Conservation (phyloP, 2,888 invertebrate species). For the Lasioglossum zephyrum region DNA sequence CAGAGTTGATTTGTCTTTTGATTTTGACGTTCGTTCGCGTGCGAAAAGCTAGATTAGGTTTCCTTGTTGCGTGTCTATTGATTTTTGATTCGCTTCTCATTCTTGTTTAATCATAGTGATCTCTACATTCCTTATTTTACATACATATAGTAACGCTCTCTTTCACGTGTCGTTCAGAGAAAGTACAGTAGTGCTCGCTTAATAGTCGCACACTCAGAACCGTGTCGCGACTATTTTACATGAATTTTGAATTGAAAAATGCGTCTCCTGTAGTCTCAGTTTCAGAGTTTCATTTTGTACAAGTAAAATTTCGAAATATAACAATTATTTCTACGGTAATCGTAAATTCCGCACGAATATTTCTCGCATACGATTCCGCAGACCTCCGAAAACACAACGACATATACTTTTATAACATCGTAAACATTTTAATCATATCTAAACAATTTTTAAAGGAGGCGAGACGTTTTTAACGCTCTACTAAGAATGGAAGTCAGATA, state of each 20-base stretch:
- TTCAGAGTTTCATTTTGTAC: not conserved
- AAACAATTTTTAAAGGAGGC: not conserved
- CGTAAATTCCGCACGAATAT: too few species aligned
- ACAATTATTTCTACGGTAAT: not conserved
- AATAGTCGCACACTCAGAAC: not conserved
- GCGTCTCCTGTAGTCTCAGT: not conserved
- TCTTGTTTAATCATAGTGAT: slow-evolving; percentile 42
- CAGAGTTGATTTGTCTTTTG: slow-evolving; percentile 3
- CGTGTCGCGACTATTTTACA: not conserved
- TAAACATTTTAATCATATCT: not conserved
- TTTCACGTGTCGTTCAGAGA: slow-evolving; percentile 70
- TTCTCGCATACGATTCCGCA: not conserved
- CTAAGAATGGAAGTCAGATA: too few species aligned
- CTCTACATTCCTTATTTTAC: slow-evolving; percentile 49
- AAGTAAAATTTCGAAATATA: not conserved
- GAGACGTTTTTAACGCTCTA: not conserved
- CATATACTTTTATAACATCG: not conserved
- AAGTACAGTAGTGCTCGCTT: slow-evolving; percentile 32
- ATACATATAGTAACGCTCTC: slow-evolving; percentile 52
- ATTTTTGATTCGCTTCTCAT: slow-evolving; percentile 53
- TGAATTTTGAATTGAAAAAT: not conserved
- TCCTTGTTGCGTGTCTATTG: slow-evolving; percentile 57
- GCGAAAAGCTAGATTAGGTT: slow-evolving; percentile 29
- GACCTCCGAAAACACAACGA: not conserved
- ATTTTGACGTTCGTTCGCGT: not conserved